Base-by-base conservation (phyloP, 2,888 invertebrate species). In the Acleris laterana region DNA sequence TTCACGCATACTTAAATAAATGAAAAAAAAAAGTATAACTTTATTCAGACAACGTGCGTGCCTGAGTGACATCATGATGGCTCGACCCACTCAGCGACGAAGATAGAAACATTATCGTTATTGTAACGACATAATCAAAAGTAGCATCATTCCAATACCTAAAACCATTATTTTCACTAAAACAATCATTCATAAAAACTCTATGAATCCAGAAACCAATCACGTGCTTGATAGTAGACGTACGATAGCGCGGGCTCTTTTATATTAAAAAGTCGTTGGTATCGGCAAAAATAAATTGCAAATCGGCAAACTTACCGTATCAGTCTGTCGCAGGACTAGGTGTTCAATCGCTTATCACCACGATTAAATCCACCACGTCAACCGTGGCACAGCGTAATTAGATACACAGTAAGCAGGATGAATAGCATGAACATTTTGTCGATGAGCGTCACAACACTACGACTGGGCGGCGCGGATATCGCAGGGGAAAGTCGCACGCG, bases 361-460 rank as follows among this genome's bases (percentile, higher is more conserved):
- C 72, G 80, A 83, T 76, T 73, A 78, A 85, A 87, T 85, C 84
- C 85, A 80, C 76, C 73, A 74, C 72, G 69, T 85, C 79, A 90
- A 72, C 85, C 85, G 77, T 92, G 92, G 70, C 92, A 93, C 68
- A 92, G 82, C 68, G 88, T 91, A 78, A 93, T 92, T 44, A 93
- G 78, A 76, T 93, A 92, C 82, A 93, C 92, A 75, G 92, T 93
- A 66, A 93, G 78, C 51, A 92, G 72, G 63, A 93, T 88, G 71
- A 93, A 90, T 72, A 93, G 77, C 63, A 93, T 93, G 72, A 93
- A 93, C 92, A 93, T 93, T 80, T 73, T 78, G 63, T 53, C 61
- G 52, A 60, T 63, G 59, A 69, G 66, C 66, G 70, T 72, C 80
- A 82, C 83, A 72, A 75, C 72, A 79, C 76, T 76, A 70, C 70